Evolutionary conservation across 2,888 invertebrate species (phyloP).

Genomic region (Oxytorus armatus): DNA sequence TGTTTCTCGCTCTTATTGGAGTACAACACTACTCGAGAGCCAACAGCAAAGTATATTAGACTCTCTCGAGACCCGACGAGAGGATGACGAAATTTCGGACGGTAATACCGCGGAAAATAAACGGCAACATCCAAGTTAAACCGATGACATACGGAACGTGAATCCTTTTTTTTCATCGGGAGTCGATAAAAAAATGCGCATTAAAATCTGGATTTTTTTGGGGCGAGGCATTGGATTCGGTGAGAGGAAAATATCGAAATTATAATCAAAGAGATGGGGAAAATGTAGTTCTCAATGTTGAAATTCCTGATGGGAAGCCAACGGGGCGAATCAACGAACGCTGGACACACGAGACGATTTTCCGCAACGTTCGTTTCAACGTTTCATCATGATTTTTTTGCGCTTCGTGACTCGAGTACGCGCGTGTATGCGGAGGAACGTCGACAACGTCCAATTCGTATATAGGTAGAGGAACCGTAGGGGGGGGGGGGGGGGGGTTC

Average conservation of each 20-base stretch:
- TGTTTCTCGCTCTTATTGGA: constrained; percentile 43
- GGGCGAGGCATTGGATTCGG: too few species aligned
- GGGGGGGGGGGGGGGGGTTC: constrained; percentile 13
- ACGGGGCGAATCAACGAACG: constrained; percentile 7
- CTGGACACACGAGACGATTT: constrained; percentile 27
- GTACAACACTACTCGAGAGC: constrained; percentile 17
- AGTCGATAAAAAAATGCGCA: neutral
- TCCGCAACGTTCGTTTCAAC: constrained; percentile 45
- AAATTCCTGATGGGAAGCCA: neutral
- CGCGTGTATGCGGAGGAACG: neutral
- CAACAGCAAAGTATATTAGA: constrained; percentile 52
- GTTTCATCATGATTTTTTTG: constrained; percentile 49
- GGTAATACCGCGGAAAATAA: too few species aligned
- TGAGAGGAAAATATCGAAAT: too few species aligned
- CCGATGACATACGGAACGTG: too few species aligned
- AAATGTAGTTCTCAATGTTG: neutral
- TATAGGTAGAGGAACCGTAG: neutral
- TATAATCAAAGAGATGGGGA: neutral
- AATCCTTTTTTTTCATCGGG: neutral
- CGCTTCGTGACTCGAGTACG: constrained; percentile 3
- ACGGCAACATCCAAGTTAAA: too few species aligned
- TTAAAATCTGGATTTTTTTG: neutral
- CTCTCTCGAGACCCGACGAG: constrained; percentile 76
- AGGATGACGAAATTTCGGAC: constrained; percentile 73
- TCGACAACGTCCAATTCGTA: constrained; percentile 13